These are phyloP conservation scores for Bicyclus anynana DNA, from an alignment of 1,140 invertebrate species.

Conservation along the genomic window DNA sequence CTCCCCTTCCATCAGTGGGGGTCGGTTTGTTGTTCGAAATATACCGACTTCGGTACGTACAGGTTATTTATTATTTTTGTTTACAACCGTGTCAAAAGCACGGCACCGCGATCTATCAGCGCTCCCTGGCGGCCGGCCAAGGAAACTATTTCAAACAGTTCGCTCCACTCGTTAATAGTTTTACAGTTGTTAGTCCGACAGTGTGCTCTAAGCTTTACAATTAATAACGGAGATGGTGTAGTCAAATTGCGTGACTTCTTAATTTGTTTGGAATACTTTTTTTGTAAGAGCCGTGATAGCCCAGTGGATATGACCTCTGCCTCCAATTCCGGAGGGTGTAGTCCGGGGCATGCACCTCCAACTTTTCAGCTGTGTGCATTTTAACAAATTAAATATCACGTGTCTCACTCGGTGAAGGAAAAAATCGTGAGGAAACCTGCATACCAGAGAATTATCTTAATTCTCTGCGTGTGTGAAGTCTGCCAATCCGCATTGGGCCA, in stretches of 20 bases:
- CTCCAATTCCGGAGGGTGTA: no score
- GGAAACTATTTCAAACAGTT: constrained; percentile 62
- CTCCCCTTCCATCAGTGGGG: background rate
- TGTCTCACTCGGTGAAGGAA: no score
- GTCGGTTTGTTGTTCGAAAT: background rate
- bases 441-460: no score
- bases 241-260: constrained; percentile 22
- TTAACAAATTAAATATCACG: no score
- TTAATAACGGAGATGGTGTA: constrained; percentile 38
- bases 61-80: constrained; percentile 64
- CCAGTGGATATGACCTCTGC: no score
- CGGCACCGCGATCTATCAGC: constrained; percentile 55
- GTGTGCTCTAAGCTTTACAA: constrained; percentile 49
- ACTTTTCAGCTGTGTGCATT: no score
- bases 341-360: no score
- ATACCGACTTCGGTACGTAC: constrained; percentile 11
- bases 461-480: no score
- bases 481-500: no score
- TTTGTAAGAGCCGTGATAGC: no score
- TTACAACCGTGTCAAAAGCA: constrained; percentile 59
- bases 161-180: constrained; percentile 56
- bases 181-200: constrained; percentile 40
- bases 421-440: no score
- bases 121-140: constrained; percentile 56
- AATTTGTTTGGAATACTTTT: no score